These are phyloP conservation scores for Vombatus ursinus DNA, from an alignment of 2,113 vertebrate species.

Conservation along the genomic window DNA sequence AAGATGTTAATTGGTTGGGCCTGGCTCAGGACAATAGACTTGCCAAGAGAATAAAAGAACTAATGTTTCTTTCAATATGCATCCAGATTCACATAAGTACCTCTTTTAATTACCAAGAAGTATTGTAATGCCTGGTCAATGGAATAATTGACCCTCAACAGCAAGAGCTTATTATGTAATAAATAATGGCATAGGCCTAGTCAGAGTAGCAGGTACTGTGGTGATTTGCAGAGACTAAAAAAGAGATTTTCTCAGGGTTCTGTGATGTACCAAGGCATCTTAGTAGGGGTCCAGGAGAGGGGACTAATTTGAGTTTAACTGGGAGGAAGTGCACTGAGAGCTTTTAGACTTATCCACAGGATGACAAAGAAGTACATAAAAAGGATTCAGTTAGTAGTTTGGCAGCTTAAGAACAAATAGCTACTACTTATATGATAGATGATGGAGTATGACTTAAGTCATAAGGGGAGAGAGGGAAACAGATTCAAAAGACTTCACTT, in stretches of 20 bases:
- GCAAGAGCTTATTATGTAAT: constrained; percentile 82
- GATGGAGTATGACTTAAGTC: background rate
- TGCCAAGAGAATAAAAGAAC: constrained; percentile 86
- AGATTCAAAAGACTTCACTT: background rate
- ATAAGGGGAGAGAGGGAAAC: background rate
- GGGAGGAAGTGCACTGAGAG: constrained; percentile 77
- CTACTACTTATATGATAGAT: constrained; percentile 17
- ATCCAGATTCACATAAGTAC: constrained; percentile 86
- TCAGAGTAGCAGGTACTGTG: constrained; percentile 80
- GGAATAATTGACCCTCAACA: constrained; percentile 88
- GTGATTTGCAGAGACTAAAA: constrained; percentile 78
- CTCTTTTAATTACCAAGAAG: constrained; percentile 88
- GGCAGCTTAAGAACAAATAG: constrained; percentile 62
- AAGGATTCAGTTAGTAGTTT: constrained; percentile 77
- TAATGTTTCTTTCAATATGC: constrained; percentile 88
- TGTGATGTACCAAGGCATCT: constrained; percentile 76
- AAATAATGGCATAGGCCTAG: constrained; percentile 81
- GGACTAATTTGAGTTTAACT: constrained; percentile 84
- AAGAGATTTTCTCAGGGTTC: constrained; percentile 83
- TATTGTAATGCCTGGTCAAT: constrained; percentile 88
- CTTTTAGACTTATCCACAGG: constrained; percentile 74
- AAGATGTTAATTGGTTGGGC: constrained; percentile 90
- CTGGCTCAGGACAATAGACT: constrained; percentile 82
- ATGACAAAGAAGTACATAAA: constrained; percentile 74
- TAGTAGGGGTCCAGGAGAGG: constrained; percentile 79